Conservation (phyloP, 2,113 vertebrate genomes). For the Larimichthys polyactis region DNA sequence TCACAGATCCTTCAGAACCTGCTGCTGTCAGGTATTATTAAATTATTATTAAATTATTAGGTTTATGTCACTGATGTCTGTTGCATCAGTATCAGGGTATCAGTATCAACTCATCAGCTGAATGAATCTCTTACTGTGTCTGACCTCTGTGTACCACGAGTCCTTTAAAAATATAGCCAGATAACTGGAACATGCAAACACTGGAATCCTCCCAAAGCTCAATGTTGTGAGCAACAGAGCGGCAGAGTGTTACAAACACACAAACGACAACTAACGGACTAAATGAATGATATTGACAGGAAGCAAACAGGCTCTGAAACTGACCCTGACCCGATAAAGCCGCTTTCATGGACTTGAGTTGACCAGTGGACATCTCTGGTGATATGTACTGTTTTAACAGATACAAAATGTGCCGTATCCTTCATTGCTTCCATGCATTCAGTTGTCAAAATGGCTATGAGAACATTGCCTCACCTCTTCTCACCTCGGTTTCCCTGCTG, state of each 20-base stretch:
- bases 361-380: background rate
- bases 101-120: slow-evolving; percentile 4
- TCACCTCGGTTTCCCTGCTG: background rate
- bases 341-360: background rate
- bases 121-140: background rate
- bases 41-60: background rate
- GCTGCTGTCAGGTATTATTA: background rate
- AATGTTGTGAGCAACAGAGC: background rate
- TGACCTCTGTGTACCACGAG: background rate
- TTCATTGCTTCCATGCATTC: background rate
- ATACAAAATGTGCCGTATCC: background rate
- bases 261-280: background rate
- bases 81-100: too few relatives aligned
- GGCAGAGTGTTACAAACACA: background rate
- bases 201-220: background rate
- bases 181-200: background rate
- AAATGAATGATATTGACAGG: background rate
- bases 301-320: too few relatives aligned
- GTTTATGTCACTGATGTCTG: background rate
- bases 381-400: background rate
- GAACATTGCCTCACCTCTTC: background rate
- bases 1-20: background rate
- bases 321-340: too few relatives aligned
- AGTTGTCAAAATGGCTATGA: too few relatives aligned
- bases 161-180: background rate